These are phyloP conservation scores for Pycnomerus fuliginosus DNA, from an alignment of 2,888 invertebrate species.

Conservation along the genomic window DNA sequence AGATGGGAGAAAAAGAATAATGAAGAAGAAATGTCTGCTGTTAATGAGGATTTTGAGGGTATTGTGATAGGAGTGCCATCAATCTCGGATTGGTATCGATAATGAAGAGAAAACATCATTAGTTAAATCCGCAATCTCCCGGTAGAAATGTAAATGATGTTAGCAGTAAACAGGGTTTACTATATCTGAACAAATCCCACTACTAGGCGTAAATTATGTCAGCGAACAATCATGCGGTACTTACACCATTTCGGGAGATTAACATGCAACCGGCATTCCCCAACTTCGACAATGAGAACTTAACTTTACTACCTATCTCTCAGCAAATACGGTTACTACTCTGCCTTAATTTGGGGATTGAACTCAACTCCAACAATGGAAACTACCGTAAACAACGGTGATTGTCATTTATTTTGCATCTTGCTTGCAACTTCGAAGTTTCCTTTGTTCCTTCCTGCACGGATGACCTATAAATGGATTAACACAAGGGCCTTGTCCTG, in stretches of 20 bases:
- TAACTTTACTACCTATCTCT: slow-evolving; percentile 50
- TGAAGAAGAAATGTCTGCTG: slow-evolving; percentile 4
- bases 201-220: slow-evolving; percentile 53
- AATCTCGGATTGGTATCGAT: slow-evolving; percentile 20
- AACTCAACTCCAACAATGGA: slow-evolving; percentile 29
- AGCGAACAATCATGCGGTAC: slow-evolving; percentile 53
- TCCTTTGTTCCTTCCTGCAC: slow-evolving; percentile 22
- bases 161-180: slow-evolving; percentile 47
- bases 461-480: slow-evolving; percentile 28
- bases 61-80: slow-evolving; percentile 6
- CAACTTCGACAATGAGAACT: slow-evolving; percentile 47
- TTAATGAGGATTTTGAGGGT: slow-evolving; percentile 7
- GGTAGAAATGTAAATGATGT: slow-evolving; percentile 43
- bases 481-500: slow-evolving; percentile 6
- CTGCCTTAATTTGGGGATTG: slow-evolving; percentile 38
- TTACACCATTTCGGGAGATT: slow-evolving; percentile 49
- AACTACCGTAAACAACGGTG: slow-evolving; percentile 29
- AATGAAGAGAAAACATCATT: slow-evolving; percentile 35
- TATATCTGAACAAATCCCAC: slow-evolving; percentile 49
- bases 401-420: slow-evolving; percentile 31
- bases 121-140: slow-evolving; percentile 40
- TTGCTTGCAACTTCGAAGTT: slow-evolving; percentile 22
- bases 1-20: background rate
- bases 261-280: slow-evolving; percentile 45
- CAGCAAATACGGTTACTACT: slow-evolving; percentile 41